Evolutionary conservation across 64 coral and sea anemone genomes (phyloP).

Genomic region (Montipora capricornis): DNA sequence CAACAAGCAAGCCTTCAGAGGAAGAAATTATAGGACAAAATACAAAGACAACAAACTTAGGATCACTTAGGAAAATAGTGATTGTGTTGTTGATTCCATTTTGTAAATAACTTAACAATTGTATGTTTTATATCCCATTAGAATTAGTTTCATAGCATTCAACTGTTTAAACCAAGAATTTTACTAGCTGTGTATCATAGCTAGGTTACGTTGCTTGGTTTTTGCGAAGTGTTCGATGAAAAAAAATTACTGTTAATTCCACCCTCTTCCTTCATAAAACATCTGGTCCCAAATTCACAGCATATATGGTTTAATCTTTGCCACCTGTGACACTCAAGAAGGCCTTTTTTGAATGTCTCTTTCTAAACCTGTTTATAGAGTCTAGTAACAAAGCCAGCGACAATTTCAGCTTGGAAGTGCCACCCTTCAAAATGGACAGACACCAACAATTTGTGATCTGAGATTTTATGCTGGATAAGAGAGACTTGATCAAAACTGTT

Average conservation of each 20-base stretch:
- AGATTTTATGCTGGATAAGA: too few species aligned
- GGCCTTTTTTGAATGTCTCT: too few species aligned
- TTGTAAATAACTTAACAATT: slow-evolving; percentile 43
- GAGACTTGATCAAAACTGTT: too few species aligned
- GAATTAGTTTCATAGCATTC: slow-evolving; percentile 34
- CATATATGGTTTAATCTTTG: too few species aligned
- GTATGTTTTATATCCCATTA: slow-evolving; percentile 48
- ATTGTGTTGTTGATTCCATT: slow-evolving; percentile 23
- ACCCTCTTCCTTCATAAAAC: background rate
- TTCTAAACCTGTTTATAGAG: too few species aligned
- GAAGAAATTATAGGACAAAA: background rate
- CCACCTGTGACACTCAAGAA: too few species aligned
- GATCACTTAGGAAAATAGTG: background rate
- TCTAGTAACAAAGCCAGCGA: too few species aligned
- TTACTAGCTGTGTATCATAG: slow-evolving; percentile 47
- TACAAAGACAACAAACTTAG: slow-evolving; percentile 9
- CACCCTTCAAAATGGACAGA: too few species aligned
- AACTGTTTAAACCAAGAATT: background rate
- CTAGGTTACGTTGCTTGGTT: slow-evolving; percentile 10
- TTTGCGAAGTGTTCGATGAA: slow-evolving; percentile 12
- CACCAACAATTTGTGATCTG: too few species aligned
- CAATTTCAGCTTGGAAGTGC: too few species aligned
- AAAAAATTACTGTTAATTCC: too few species aligned
- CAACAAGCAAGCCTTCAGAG: slow-evolving; percentile 1
- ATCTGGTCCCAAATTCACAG: background rate